phyloP scores from a whole-genome alignment of 2,113 vertebrate genomes.

The Oryzias celebensis region DNA sequence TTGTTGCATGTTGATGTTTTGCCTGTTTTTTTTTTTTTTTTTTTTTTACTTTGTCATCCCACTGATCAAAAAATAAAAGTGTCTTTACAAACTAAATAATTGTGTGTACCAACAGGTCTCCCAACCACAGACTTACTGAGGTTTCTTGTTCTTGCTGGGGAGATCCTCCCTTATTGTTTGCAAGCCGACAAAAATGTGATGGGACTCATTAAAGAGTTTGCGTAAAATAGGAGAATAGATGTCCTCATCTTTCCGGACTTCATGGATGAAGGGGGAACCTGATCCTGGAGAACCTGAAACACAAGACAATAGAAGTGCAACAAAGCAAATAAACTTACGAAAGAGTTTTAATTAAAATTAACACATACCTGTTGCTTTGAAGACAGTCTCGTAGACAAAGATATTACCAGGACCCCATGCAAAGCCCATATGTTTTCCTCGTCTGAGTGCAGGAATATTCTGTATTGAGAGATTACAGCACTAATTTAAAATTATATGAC shows the following conservation, averaged over 20 bases:
- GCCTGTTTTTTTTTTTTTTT: neutral
- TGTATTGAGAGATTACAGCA: constrained; percentile 45
- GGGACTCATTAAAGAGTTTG: constrained; percentile 97
- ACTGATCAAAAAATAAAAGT: neutral
- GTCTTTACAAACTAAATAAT: neutral
- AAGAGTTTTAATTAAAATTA: neutral
- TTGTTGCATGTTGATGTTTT: neutral
- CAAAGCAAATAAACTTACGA: neutral
- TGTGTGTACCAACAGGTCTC: no score
- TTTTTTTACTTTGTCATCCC: neutral
- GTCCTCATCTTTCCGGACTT: constrained; percentile 87
- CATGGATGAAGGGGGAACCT: constrained; percentile 73
- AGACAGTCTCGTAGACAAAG: constrained; percentile 86
- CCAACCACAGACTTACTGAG: constrained; percentile 64
- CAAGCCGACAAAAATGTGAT: constrained; percentile 92
- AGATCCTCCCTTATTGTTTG: constrained; percentile 87
- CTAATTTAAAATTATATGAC: neutral
- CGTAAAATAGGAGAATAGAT: constrained; percentile 89
- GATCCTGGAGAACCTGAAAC: constrained; percentile 48
- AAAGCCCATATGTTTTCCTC: constrained; percentile 86
- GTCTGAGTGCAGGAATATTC: constrained; percentile 83
- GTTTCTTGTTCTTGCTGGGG: constrained; percentile 83
- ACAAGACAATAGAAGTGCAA: neutral
- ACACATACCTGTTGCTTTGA: constrained; percentile 75
- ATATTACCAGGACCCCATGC: constrained; percentile 92